Base-by-base conservation (phyloP, 2,888 invertebrate genomes). In the Agapostemon virescens region DNA sequence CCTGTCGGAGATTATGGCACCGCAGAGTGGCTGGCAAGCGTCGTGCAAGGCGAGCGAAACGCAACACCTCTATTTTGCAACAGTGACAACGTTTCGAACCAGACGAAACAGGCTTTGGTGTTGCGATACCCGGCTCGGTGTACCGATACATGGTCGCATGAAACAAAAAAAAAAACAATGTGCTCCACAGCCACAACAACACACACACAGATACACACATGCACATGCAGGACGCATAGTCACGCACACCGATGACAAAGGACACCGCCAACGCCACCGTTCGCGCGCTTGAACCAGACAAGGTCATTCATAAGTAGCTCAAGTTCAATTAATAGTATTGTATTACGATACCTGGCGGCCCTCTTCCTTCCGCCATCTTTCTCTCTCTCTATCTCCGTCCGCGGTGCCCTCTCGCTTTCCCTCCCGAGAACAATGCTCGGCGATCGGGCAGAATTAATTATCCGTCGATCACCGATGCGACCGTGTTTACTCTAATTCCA, bases 301-400 rank as follows among this genome's bases (percentile, higher is more conserved):
- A 91, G 91, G 91, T 90, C 91, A 89, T 86, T 88, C 88, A 87
- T 90, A 91, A 91, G 90, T 91, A 89, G 91, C 90, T 91, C 91
- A 91, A 91, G 91, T 91, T 90, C 91, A 89, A 85, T 86, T 88
- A 87, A 87, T 87, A 85, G 86, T 89, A 89, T 90, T 88, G 89
- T 88, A 89, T 90, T 89, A 88, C 89, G 87, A 89, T 89, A 87
- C 86, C 74, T 78, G 80, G 58, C 79, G 63, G 79, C 79, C 74
- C 84, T 85, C 85, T 83, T 85, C 85, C 81, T 87, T 81, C 85
- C 84, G 84, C 81, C 81, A 84, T 79, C 78, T 86, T 80, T 81
- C 83, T 81, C 77, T 81, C 77, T 72, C 67, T 82, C 76, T 73
- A 26, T 55, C 75, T 74, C 77, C 67, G 77, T 77, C 58, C 55